These are phyloP conservation scores for Eidolon helvum DNA, from an alignment of 2,113 vertebrate genomes.

Conservation along the genomic window DNA sequence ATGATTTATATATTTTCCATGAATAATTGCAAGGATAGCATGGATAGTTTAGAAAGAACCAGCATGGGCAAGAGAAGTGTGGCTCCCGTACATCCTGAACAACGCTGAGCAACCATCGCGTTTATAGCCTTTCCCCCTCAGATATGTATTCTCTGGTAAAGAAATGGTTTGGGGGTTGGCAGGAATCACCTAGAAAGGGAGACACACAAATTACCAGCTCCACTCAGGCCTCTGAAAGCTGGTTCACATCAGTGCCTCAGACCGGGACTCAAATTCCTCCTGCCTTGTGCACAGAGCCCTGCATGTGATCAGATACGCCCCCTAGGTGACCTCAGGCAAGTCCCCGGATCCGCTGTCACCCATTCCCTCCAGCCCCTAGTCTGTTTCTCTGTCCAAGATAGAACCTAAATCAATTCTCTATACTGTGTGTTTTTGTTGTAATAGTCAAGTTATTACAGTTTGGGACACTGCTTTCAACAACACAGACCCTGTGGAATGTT, in stretches of 20 bases:
- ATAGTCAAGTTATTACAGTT: neutral
- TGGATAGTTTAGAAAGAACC: slow-evolving; percentile 49
- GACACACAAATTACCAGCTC: neutral
- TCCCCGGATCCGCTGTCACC: neutral
- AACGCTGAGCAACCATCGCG: neutral
- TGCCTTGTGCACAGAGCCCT: neutral
- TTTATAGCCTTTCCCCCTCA: neutral
- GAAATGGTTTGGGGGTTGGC: neutral
- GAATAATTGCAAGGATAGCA: slow-evolving; percentile 71
- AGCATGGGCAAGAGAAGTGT: neutral
- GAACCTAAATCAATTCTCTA: neutral
- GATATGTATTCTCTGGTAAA: neutral
- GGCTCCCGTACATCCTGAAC: slow-evolving; percentile 37
- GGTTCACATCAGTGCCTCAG: neutral
- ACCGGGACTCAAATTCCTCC: neutral
- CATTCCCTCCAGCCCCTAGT: neutral
- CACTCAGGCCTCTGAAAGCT: neutral
- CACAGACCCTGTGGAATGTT: slow-evolving; percentile 20
- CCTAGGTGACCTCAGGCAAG: neutral
- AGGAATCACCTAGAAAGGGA: neutral
- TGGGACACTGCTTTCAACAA: neutral
- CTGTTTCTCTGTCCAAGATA: neutral
- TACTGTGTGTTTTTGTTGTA: neutral
- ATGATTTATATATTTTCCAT: slow-evolving; percentile 77
- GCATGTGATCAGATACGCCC: neutral